Conservation (phyloP, 2,113 vertebrate genomes). For the Benitochromis conjunctus region DNA sequence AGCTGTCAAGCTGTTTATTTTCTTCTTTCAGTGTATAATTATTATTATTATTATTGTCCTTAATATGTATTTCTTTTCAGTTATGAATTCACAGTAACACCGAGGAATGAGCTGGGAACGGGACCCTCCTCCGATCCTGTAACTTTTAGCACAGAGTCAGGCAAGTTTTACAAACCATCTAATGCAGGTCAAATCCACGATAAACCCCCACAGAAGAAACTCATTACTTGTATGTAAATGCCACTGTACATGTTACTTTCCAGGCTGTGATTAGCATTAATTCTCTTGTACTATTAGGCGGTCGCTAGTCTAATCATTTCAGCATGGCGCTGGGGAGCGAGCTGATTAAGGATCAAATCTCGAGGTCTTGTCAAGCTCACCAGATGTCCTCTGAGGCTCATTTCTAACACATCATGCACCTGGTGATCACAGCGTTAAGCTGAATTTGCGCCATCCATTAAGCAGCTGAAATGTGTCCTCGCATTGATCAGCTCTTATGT, state of each 20-base stretch:
- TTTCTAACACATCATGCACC: neutral
- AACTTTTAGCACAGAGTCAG: conserved; percentile 92
- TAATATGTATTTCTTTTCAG: conserved; percentile 63
- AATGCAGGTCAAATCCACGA: neutral
- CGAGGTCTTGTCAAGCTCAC: neutral
- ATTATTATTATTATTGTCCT: neutral
- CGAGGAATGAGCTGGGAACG: conserved; percentile 87
- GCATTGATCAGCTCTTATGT: neutral
- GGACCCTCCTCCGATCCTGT: conserved; percentile 86
- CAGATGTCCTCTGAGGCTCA: conserved; percentile 15
- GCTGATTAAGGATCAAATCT: neutral
- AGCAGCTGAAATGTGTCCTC: neutral
- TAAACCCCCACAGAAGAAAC: neutral
- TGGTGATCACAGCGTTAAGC: neutral
- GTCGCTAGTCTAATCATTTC: conserved; percentile 49
- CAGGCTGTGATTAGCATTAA: neutral
- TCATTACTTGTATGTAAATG: neutral
- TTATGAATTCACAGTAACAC: conserved; percentile 91
- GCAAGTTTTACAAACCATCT: conserved; percentile 64
- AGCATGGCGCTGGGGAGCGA: neutral
- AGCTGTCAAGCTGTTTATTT: conserved; percentile 1
- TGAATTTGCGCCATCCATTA: neutral
- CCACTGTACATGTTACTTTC: neutral
- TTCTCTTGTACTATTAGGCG: neutral
- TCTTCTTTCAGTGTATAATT: neutral